Percentiles rank a stretch among this genome's conserved stretches.
Conservation (phyloP, 1,140 invertebrate genomes). For the Neomicropteryx cornuta region DNA sequence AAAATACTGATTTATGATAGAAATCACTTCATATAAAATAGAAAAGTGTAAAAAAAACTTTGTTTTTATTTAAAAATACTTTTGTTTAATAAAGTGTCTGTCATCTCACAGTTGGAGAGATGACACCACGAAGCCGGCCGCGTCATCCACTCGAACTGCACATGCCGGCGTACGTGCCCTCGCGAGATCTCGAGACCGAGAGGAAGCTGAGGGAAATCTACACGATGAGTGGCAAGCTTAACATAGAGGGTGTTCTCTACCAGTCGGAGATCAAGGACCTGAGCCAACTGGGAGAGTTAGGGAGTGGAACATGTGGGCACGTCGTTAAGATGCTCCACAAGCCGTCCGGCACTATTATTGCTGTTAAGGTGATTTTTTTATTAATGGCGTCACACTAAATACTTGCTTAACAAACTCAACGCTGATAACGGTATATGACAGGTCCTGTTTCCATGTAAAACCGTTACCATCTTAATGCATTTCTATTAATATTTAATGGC, state of each 20-base stretch:
- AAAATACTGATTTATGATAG: too few species aligned
- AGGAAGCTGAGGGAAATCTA: too few species aligned
- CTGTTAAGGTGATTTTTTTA: slow-evolving; percentile 77
- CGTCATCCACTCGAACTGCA: slow-evolving; percentile 33
- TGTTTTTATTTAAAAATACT: too few species aligned
- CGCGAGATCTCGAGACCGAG: too few species aligned
- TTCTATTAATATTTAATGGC: too few species aligned
- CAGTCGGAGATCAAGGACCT: slow-evolving; percentile 79
- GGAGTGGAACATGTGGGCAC: slow-evolving; percentile 94
- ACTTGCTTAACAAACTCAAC: too few species aligned
- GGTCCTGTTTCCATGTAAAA: too few species aligned
- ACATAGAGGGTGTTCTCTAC: slow-evolving; percentile 67
- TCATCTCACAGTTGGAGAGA: too few species aligned
- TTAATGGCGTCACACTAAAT: background rate
- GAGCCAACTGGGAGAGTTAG: slow-evolving; percentile 80
- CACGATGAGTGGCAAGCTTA: slow-evolving; percentile 77
- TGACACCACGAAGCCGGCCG: slow-evolving; percentile 34
- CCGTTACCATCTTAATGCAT: too few species aligned
- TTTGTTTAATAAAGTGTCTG: too few species aligned
- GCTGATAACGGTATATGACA: background rate
- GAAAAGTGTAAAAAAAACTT: slow-evolving; percentile 1
- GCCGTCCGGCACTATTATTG: slow-evolving; percentile 74
- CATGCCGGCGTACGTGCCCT: too few species aligned
- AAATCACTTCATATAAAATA: background rate
- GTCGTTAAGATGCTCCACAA: slow-evolving; percentile 94